These are phyloP conservation scores for Amphiprion ocellaris DNA, from an alignment of 2,113 vertebrate genomes.

Conservation along the genomic window DNA sequence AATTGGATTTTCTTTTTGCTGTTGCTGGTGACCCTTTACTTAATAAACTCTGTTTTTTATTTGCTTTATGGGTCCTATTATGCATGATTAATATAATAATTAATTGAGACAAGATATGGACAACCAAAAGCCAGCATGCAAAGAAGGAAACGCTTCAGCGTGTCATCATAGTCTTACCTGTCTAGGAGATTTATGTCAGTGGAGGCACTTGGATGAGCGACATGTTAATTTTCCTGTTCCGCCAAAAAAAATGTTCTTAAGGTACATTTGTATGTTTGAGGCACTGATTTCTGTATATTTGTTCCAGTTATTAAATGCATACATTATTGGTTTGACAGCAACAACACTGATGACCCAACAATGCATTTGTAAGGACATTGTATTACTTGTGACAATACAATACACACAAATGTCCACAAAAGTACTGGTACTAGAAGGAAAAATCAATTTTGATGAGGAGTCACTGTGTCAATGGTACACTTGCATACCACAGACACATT, in stretches of 20 bases:
- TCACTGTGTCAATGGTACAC: too few relatives aligned
- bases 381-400: too few relatives aligned
- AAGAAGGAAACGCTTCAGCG: not conserved
- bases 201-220: not conserved
- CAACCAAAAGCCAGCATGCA: not conserved
- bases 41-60: conserved; percentile 1
- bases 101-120: not conserved
- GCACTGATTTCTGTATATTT: too few relatives aligned
- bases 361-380: too few relatives aligned
- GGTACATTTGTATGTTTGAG: too few relatives aligned
- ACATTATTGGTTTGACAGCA: not conserved
- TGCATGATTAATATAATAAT: not conserved
- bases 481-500: too few relatives aligned
- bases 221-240: too few relatives aligned
- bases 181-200: not conserved
- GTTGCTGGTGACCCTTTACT: conserved; percentile 13
- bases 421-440: too few relatives aligned
- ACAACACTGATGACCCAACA: too few relatives aligned
- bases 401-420: too few relatives aligned
- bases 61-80: not conserved
- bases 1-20: conserved; percentile 1
- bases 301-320: not conserved
- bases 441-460: too few relatives aligned
- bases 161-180: not conserved
- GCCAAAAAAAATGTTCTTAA: too few relatives aligned